Evolutionary conservation across 2,888 invertebrate genomes (phyloP), one percentile per base, ranked within the genome.

Genomic region (Folsomia candida): DNA sequence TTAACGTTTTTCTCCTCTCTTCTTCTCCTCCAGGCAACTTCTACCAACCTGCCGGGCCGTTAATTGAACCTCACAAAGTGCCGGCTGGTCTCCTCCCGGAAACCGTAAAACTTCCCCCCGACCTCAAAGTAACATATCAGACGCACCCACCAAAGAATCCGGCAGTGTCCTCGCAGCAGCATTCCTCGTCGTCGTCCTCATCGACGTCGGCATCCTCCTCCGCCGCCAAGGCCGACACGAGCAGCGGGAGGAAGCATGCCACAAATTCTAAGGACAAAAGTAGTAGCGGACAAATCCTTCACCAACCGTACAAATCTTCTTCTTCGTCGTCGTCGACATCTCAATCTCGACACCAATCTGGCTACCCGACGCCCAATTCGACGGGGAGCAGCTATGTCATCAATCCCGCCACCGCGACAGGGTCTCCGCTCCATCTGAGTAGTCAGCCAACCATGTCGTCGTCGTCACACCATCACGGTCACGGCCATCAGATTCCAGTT

Each of bases 41-140:
- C 24, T 94, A 93, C 86, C 94, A 94, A 86, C 94, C 94, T 80
- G 93, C 94, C 80, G 94, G 94, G 77, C 94, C 94, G 80, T 87
- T 94, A 83, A 93, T 94, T 22, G 79, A 80, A 58, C 79, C 78
- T n/a, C 79, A 80, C 60, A 79, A 79, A 67, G 70, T 68, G 64
- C 26, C 67, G 26, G 29, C 60, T n/a, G 75, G 76, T 54, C 54
- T 79, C 28, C 71, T 79, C n/a, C 79, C 79, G 14, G 78, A 79
- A 70, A 75, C 77, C 2, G 79, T 80, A 51, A 65, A 75, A 67
- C 73, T 80, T 24, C 79, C 79, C 47, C 74, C 79, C 4, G 79
- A 80, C 68, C 74, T 80, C 14, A 80, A 80, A 75, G 79, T 80
- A 69, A 78, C 79, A 74, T 80, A 80, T 77, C 79, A 78, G 60